phyloP scores from a whole-genome alignment of 2,888 invertebrate genomes.

The Ormyrus rosae region DNA sequence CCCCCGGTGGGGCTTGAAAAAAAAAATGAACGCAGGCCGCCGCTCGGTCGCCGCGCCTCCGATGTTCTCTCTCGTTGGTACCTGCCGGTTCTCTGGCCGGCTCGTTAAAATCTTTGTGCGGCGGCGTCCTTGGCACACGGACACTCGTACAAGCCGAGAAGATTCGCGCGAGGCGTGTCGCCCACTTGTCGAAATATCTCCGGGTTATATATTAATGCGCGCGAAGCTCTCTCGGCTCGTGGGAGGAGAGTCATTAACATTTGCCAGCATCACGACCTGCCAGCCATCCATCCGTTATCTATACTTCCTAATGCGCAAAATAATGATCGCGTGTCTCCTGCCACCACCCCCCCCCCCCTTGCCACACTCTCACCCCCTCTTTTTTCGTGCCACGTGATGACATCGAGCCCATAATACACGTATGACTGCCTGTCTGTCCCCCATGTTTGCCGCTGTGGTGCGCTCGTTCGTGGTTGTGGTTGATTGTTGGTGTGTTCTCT shows the following conservation, averaged over 20 bases:
- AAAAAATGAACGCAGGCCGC: background rate
- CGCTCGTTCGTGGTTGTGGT: constrained; percentile 75
- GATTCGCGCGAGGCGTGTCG: background rate
- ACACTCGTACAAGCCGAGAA: constrained; percentile 14
- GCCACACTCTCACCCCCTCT: constrained; percentile 21
- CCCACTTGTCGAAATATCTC: too few species aligned
- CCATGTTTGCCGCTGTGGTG: constrained; percentile 75
- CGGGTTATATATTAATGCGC: too few species aligned
- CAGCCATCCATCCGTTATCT: background rate
- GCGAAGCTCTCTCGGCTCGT: constrained; percentile 15
- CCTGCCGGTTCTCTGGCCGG: background rate
- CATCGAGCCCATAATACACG: constrained; percentile 73
- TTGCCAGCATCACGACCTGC: constrained; percentile 51
- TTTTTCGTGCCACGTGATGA: constrained; percentile 66
- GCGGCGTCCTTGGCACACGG: constrained; percentile 17
- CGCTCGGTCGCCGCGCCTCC: background rate
- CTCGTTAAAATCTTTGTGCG: constrained; percentile 32
- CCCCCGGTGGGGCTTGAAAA: background rate
- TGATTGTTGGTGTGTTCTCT: constrained; percentile 76
- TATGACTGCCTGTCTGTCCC: constrained; percentile 76
- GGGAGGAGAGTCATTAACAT: constrained; percentile 57
- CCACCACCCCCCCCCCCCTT: background rate
- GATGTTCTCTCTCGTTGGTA: constrained; percentile 2
- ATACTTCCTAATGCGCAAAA: constrained; percentile 53
- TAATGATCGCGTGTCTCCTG: constrained; percentile 60